Evolutionary conservation across 2,888 invertebrate genomes (phyloP), one percentile per base, ranked within the genome.

Genomic region (Nymphalis c-album): DNA sequence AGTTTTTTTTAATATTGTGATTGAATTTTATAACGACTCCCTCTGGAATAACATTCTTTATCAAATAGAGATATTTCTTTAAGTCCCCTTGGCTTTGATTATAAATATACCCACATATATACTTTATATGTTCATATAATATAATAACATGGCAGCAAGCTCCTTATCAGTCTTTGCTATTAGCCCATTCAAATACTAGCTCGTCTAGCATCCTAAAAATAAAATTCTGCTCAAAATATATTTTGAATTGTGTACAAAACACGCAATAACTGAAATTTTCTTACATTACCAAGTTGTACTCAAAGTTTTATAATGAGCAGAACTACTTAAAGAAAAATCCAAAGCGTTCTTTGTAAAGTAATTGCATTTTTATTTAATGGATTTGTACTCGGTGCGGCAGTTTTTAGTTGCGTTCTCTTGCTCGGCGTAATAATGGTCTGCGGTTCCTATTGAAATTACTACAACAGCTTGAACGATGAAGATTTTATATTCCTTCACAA

Each of bases 281-380:
- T 26, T 53, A 53, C 53, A 31, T 26, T 53, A 22, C 53, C 26
- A 17, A 53, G 53, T 53, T 26, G 22, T 61, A 60, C 46, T 61
- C 22, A 60, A 55, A 61, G 60, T 66, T 60, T 64, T 51, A 60
- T 64, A 59, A 40, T 60, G 61, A 55, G 53, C n/a, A 55, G 35
- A 57, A 66, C 55, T 61, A 66, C 55, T 66, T 55, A 66, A 46
- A 61, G 55, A 60, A 61, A 64, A 61, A 35, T 58, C 20, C 40
- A 64, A 61, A 62, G 60, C 64, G 53, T 58, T 64, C 50, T 68
- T 68, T 64, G 64, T 64, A 57, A 64, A 50, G 60, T 68, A 55
- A 64, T 69, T 58, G 61, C 59, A 69, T 69, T 65, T 68, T 69
- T 46, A 62, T 62, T 65, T 63, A 65, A 68, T 58, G 61, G 60